Evolutionary conservation across 2,888 invertebrate genomes (phyloP).

Genomic region (Drosophila picticornis): DNA sequence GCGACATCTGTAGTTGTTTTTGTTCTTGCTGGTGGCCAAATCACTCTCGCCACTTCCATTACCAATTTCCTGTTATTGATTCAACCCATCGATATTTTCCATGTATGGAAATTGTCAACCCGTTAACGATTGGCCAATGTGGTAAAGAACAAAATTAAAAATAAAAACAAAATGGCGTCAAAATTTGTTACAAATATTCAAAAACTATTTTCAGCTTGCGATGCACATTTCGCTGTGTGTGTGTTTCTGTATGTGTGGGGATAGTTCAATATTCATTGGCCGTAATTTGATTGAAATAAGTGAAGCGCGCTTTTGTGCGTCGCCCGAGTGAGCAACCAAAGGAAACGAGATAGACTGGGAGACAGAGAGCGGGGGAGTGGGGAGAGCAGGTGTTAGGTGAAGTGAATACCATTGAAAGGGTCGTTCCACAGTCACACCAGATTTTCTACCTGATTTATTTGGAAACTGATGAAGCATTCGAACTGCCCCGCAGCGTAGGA

Average conservation of each 20-base stretch:
- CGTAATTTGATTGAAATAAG: slow-evolving; percentile 80
- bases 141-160: slow-evolving; percentile 7
- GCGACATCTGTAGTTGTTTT: not conserved
- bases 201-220: slow-evolving; percentile 57
- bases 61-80: slow-evolving; percentile 45
- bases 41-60: slow-evolving; percentile 53
- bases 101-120: slow-evolving; percentile 34
- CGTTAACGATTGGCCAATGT: slow-evolving; percentile 38
- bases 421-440: not conserved
- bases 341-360: not conserved
- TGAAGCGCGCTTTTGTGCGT: slow-evolving; percentile 74
- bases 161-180: not conserved
- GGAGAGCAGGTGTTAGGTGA: not conserved
- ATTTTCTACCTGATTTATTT: slow-evolving; percentile 48
- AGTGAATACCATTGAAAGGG: slow-evolving; percentile 2
- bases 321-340: slow-evolving; percentile 71
- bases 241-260: slow-evolving; percentile 15
- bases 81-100: slow-evolving; percentile 11
- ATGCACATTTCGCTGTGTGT: slow-evolving; percentile 35
- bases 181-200: slow-evolving; percentile 49
- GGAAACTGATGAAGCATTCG: slow-evolving; percentile 70
- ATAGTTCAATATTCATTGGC: slow-evolving; percentile 81
- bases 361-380: not conserved
- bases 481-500: slow-evolving; percentile 52
- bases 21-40: slow-evolving; percentile 31